Base-by-base conservation (phyloP, 2,888 invertebrate species). In the Hyposoter didymator region DNA sequence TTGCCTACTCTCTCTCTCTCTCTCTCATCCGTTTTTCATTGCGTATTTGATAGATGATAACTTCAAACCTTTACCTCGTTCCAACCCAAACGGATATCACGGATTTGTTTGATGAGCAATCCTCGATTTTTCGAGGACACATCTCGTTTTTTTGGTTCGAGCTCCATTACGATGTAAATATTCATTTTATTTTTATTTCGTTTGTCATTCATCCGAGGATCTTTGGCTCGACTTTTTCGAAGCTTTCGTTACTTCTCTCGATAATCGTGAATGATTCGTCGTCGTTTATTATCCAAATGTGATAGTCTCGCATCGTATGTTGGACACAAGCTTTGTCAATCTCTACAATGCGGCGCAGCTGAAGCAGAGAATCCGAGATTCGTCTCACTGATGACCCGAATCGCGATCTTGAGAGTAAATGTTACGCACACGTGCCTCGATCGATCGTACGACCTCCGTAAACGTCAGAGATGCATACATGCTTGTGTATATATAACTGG, bases 381-480 rank as follows among this genome's bases (percentile, higher is more conserved):
- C 74, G 82, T 85, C 82, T 82, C 64, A 45, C 78, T 82, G 82
- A 85, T 82, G 78, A 82, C 74, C 74, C 78, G 78, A 75, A 82
- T 85, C 78, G 78, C 82, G 47, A 82, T 85, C 82, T 64, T 70
- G 78, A 49, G 74, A 82, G 78, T 82, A 70, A 75, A 85, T 49
- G 82, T 55, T 49, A 64, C 43, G 64, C 64, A 66, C 84, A 78
- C 82, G 82, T 78, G 81, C 74, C 84, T 73, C 72, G 67, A 84
- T 81, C 84, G 84, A 84, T 84, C 84, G 78, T 80, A 32, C 39
- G 59, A 73, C 55, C 59, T 84, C 19, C 70, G 84, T 89, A 82
- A 88, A 82, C 89, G 91, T 90, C 90, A 90, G 91, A 92, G 92
- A 92, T 89, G 88, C 64, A 39, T 43, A 35, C n/a, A 47, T 87